These are phyloP conservation scores for Procavia capensis DNA, from an alignment of 2,113 vertebrate genomes.

Conservation along the genomic window DNA sequence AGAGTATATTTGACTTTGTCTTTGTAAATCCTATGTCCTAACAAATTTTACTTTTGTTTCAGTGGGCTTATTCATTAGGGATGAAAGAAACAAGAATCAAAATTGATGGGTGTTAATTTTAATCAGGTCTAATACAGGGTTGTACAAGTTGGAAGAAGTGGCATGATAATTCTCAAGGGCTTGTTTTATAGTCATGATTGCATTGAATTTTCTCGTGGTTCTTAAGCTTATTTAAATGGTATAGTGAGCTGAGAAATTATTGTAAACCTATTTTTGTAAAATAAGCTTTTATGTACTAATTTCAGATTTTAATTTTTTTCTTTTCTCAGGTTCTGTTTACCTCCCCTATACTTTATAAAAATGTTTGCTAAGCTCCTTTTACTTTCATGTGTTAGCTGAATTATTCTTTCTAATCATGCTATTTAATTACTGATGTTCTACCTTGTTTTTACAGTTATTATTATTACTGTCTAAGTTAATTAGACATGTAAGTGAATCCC, in stretches of 20 bases:
- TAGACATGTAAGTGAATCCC: not conserved
- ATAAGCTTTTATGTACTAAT: not conserved
- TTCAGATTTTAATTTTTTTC: constrained; percentile 34
- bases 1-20: not conserved
- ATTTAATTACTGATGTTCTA: not conserved
- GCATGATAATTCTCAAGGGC: not conserved
- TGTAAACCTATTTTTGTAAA: constrained; percentile 51
- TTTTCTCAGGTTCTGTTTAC: not conserved
- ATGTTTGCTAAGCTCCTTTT: not conserved
- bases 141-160: not conserved
- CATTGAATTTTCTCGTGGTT: not conserved
- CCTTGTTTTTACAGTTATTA: not conserved
- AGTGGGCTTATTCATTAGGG: not conserved
- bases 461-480: constrained; percentile 21
- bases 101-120: not conserved
- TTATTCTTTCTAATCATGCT: not conserved
- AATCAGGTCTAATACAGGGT: not conserved
- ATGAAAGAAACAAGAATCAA: not conserved
- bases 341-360: not conserved
- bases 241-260: not conserved
- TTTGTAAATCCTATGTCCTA: not conserved
- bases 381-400: not conserved
- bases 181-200: not conserved
- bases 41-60: not conserved
- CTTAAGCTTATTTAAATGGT: constrained; percentile 15